Evolutionary conservation across 2,888 invertebrate species (phyloP).

Genomic region (Micropterix aruncella): DNA sequence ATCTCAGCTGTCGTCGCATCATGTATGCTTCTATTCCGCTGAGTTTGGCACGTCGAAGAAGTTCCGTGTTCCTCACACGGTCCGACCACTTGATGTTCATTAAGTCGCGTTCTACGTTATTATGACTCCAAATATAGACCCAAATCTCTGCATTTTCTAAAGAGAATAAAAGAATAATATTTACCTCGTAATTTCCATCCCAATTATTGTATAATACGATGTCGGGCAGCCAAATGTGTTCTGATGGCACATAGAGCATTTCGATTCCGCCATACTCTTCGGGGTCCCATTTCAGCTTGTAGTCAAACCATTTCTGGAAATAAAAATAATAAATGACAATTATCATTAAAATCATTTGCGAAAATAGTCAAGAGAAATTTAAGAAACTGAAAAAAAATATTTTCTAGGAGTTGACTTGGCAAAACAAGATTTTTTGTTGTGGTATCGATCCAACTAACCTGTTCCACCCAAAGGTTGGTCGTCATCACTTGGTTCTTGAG

Average conservation of each 20-base stretch:
- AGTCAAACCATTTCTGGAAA: constrained; percentile 85
- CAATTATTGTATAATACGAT: constrained; percentile 88
- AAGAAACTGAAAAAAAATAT: not conserved
- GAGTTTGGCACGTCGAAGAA: not conserved
- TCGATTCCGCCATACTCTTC: constrained; percentile 84
- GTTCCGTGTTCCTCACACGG: not conserved
- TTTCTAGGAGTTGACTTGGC: not conserved
- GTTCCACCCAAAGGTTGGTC: constrained; percentile 87
- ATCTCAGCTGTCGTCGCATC: too few relatives aligned
- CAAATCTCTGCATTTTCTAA: too few relatives aligned
- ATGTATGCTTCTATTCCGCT: too few relatives aligned
- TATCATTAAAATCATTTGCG: too few relatives aligned
- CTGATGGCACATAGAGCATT: constrained; percentile 87
- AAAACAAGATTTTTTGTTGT: constrained; percentile 2
- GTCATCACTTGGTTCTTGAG: constrained; percentile 91
- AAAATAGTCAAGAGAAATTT: constrained; percentile 6
- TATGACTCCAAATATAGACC: too few relatives aligned
- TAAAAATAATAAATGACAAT: too few relatives aligned
- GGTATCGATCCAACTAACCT: constrained; percentile 49
- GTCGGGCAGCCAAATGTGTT: constrained; percentile 94
- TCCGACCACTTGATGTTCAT: too few relatives aligned
- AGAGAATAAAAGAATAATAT: constrained; percentile 5
- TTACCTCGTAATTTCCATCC: constrained; percentile 81
- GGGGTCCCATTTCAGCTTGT: constrained; percentile 80
- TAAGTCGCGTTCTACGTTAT: not conserved